phyloP scores from a whole-genome alignment of 2,797 vertebrate genomes.

The Crenuchus spilurus region DNA sequence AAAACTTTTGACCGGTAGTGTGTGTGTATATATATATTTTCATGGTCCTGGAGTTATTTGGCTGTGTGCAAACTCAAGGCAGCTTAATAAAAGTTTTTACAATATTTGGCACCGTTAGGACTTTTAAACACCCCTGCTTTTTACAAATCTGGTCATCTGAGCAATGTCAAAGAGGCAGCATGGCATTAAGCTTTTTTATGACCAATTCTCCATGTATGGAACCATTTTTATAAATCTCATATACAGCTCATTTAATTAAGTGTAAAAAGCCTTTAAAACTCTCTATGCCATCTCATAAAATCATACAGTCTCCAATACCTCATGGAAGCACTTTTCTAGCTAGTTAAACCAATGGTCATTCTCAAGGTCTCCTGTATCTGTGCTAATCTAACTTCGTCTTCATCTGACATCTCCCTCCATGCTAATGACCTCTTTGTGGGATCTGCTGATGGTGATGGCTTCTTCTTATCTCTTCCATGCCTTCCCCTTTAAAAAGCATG shows the following conservation, averaged over 20 bases:
- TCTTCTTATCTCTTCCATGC: slow-evolving; percentile 12
- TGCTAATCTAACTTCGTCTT: neutral
- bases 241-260: slow-evolving; percentile 31
- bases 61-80: neutral
- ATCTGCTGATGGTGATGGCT: slow-evolving; percentile 8
- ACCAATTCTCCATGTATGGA: slow-evolving; percentile 10
- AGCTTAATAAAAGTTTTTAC: slow-evolving; percentile 13
- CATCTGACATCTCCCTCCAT: neutral
- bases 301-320: slow-evolving; percentile 6
- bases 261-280: slow-evolving; percentile 31
- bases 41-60: neutral
- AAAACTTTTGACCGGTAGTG: no score
- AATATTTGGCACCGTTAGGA: neutral
- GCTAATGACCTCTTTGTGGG: slow-evolving; percentile 9
- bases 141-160: slow-evolving; percentile 1
- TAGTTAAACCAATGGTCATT: slow-evolving; percentile 41
- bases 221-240: slow-evolving; percentile 19
- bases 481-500: slow-evolving; percentile 15
- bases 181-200: slow-evolving; percentile 9
- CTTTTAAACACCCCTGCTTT: neutral
- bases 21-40: no score
- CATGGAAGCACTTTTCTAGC: slow-evolving; percentile 26
- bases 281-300: slow-evolving; percentile 26
- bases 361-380: slow-evolving; percentile 32
- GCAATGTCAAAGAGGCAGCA: slow-evolving; percentile 20